These are phyloP conservation scores for Dolichomitus sp. DNA, from an alignment of 2,888 invertebrate genomes.

Conservation along the genomic window DNA sequence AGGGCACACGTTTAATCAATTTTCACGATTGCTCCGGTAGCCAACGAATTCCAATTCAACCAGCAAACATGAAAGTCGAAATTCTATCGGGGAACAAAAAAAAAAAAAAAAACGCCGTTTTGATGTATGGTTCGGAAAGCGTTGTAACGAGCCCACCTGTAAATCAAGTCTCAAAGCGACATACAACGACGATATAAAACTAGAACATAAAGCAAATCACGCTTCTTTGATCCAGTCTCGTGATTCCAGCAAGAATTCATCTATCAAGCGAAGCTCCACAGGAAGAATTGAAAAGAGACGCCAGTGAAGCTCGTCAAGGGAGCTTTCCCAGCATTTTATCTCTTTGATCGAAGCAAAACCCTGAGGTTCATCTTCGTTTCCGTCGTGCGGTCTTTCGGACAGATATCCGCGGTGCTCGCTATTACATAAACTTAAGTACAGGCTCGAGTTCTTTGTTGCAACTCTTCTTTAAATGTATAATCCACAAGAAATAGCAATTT, in stretches of 20 bases:
- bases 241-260: conserved; percentile 20
- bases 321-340: conserved; percentile 40
- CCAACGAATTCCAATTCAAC: conserved; percentile 50
- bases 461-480: background rate
- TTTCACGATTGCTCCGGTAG: conserved; percentile 38
- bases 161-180: background rate
- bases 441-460: background rate
- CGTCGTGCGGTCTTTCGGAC: conserved; percentile 7
- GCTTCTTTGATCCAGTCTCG: conserved; percentile 40
- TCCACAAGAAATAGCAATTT: background rate
- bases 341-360: conserved; percentile 32
- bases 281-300: conserved; percentile 19
- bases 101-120: conserved; percentile 1
- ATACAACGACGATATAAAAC: conserved; percentile 16
- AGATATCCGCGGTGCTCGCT: background rate
- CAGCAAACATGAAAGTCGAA: conserved; percentile 33
- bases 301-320: conserved; percentile 30
- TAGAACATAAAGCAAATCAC: conserved; percentile 11
- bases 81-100: conserved; percentile 37
- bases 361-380: conserved; percentile 37
- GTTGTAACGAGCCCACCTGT: too few species aligned
- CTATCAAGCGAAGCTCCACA: conserved; percentile 15
- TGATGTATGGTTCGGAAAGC: too few species aligned
- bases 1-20: conserved; percentile 65
- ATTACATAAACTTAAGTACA: background rate